Evolutionary conservation across 2,888 invertebrate species (phyloP).

Genomic region (Phymatocera aterrima): DNA sequence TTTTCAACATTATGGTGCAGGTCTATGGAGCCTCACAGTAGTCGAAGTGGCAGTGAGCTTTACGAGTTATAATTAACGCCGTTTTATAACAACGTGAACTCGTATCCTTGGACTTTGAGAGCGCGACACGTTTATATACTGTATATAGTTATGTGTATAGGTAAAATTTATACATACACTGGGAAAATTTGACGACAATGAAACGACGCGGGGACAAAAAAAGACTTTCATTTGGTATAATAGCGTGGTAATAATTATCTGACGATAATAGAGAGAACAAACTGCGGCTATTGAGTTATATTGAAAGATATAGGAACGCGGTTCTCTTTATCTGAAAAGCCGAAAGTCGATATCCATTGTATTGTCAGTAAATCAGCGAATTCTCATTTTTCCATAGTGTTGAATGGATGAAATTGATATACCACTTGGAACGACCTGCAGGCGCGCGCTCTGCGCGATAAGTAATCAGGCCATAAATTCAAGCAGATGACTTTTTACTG

Average conservation of each 20-base stretch:
- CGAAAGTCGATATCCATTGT: conserved; percentile 25
- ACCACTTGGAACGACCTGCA: conserved; percentile 8
- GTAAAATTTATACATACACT: neutral
- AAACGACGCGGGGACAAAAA: neutral
- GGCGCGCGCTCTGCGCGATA: conserved; percentile 6
- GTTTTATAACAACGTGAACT: neutral
- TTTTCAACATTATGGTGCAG: conserved; percentile 11
- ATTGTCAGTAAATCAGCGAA: conserved; percentile 3
- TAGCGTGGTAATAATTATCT: neutral
- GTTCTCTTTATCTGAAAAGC: conserved; percentile 12
- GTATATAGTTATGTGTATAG: too few relatives aligned
- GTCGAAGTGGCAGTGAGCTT: conserved; percentile 15
- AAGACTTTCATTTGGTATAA: neutral
- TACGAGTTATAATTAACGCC: neutral
- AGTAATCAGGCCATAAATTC: conserved; percentile 24
- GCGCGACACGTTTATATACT: neutral
- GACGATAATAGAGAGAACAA: conserved; percentile 10
- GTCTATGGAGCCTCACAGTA: too few relatives aligned
- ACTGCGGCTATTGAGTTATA: conserved; percentile 13
- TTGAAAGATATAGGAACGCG: conserved; percentile 25
- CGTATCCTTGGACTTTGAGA: neutral
- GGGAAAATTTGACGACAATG: neutral
- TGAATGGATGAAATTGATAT: conserved; percentile 23
- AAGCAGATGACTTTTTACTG: conserved; percentile 16
- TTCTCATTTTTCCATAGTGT: conserved; percentile 29